Percentiles rank a stretch among this genome's conserved stretches.
Evolutionary conservation across 64 coral and sea anemone genomes (phyloP).

Genomic region (Cladopsammia gracilis): DNA sequence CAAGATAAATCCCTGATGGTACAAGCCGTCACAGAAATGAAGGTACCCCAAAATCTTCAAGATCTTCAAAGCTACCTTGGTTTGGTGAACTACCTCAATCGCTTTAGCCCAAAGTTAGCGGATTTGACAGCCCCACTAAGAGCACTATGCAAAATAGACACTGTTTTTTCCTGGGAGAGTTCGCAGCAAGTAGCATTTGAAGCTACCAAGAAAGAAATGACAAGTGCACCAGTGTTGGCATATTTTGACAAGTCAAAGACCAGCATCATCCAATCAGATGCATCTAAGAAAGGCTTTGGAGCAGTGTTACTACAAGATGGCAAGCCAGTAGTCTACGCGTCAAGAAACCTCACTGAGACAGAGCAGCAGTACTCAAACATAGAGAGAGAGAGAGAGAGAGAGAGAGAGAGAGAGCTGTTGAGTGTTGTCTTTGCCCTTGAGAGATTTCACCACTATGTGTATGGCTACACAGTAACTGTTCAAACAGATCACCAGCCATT

Average conservation of each 20-base stretch:
- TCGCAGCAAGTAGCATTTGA: background rate
- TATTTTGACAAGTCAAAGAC: background rate
- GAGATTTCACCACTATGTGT: slow-evolving; percentile 16
- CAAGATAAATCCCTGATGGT: slow-evolving; percentile 38
- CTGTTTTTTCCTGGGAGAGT: background rate
- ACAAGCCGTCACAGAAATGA: slow-evolving; percentile 61
- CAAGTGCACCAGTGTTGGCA: background rate
- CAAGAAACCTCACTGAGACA: background rate
- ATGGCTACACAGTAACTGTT: background rate
- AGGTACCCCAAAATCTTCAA: slow-evolving; percentile 36
- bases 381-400: no score
- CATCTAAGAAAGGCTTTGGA: background rate
- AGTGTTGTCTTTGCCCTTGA: slow-evolving; percentile 11
- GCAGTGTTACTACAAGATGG: no score
- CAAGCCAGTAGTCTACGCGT: no score
- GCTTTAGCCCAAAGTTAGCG: slow-evolving; percentile 54
- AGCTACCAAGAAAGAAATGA: background rate
- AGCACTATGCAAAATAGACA: slow-evolving; percentile 36
- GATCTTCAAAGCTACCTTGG: slow-evolving; percentile 57
- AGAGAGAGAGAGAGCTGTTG: background rate
- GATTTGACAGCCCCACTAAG: slow-evolving; percentile 51
- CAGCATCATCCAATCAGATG: background rate
- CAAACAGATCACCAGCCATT: slow-evolving; percentile 3
- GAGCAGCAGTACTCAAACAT: background rate
- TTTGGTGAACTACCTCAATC: slow-evolving; percentile 65